These are phyloP conservation scores for Caenorhabditis sp. DNA, from an alignment of 2,888 invertebrate genomes.

Conservation along the genomic window DNA sequence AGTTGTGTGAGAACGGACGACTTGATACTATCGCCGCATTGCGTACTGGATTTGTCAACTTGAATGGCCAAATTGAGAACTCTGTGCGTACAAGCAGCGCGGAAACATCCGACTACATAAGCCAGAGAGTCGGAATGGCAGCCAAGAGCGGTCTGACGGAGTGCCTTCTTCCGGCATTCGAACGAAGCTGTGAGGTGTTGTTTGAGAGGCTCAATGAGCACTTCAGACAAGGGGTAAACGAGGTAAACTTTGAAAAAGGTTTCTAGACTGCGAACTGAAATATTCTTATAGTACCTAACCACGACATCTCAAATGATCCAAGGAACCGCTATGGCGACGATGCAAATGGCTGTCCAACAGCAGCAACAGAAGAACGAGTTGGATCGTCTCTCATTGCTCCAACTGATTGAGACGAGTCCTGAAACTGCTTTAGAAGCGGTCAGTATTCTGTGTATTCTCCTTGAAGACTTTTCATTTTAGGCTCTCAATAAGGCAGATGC, in stretches of 20 bases:
- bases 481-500: slow-evolving; percentile 93
- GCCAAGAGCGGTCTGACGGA: slow-evolving; percentile 33
- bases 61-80: slow-evolving; percentile 13
- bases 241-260: slow-evolving; percentile 36
- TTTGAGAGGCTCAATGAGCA: slow-evolving; percentile 93
- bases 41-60: slow-evolving; percentile 17
- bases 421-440: slow-evolving; percentile 51
- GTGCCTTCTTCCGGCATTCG: slow-evolving; percentile 74
- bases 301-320: slow-evolving; percentile 42
- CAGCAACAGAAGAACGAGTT: slow-evolving; percentile 40
- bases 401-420: slow-evolving; percentile 37
- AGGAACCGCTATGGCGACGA: slow-evolving; percentile 37
- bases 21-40: slow-evolving; percentile 43
- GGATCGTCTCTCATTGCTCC: slow-evolving; percentile 26
- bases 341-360: slow-evolving; percentile 46
- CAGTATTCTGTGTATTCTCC: too few relatives aligned
- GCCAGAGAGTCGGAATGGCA: slow-evolving; percentile 47
- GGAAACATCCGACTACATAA: slow-evolving; percentile 43
- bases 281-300: slow-evolving; percentile 36
- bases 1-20: slow-evolving; percentile 39
- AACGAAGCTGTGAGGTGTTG: slow-evolving; percentile 85
- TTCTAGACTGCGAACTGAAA: neutral
- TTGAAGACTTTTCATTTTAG: slow-evolving; percentile 84
- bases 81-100: neutral
- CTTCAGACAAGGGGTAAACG: slow-evolving; percentile 91